phyloP scores from a whole-genome alignment of 2,797 vertebrate genomes.

The Anolis apletophallus region DNA sequence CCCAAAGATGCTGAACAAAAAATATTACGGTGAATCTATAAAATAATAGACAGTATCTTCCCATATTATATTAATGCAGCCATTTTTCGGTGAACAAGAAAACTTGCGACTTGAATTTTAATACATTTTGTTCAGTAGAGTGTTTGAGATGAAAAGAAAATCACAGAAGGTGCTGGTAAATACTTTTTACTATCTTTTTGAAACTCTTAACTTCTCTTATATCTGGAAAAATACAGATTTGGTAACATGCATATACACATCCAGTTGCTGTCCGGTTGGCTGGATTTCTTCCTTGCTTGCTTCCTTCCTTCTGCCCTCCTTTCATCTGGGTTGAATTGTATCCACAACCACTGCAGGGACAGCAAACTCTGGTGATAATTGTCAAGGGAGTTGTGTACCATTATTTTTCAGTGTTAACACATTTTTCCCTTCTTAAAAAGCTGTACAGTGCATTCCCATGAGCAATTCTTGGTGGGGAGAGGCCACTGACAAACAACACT shows the following conservation, averaged over 20 bases:
- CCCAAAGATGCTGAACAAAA: slow-evolving; percentile 40
- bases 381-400: neutral
- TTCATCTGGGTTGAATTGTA: neutral
- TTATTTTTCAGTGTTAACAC: neutral
- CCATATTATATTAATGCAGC: slow-evolving; percentile 31
- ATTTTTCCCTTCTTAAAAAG: neutral
- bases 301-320: no score
- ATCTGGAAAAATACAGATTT: neutral
- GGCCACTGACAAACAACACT: neutral
- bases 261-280: no score
- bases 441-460: neutral
- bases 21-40: slow-evolving; percentile 20
- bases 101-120: slow-evolving; percentile 30
- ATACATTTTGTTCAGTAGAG: slow-evolving; percentile 66
- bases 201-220: slow-evolving; percentile 8
- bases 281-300: neutral
- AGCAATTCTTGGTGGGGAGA: neutral
- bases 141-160: slow-evolving; percentile 55
- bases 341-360: neutral
- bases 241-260: neutral
- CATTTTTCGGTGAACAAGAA: slow-evolving; percentile 37
- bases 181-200: slow-evolving; percentile 26
- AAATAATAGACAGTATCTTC: slow-evolving; percentile 21
- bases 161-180: slow-evolving; percentile 40
- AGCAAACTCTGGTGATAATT: neutral